Conservation (phyloP, 2,888 invertebrate genomes). For the Choreutis nemorana region DNA sequence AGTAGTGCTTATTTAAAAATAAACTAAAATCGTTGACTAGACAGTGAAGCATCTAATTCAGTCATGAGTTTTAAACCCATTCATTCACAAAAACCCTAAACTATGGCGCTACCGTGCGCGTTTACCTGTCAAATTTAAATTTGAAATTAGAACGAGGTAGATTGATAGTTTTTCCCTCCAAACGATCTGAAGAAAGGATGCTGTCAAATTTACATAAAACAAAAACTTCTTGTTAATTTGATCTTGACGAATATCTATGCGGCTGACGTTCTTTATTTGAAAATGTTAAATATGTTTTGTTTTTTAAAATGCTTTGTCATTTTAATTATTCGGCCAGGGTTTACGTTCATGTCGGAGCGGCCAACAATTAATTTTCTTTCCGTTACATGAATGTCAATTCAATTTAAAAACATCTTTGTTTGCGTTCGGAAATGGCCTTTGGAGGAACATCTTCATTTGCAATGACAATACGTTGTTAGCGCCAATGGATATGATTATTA, state of each 20-base stretch:
- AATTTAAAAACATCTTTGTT: constrained; percentile 7
- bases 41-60: too few relatives aligned
- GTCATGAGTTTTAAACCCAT: too few relatives aligned
- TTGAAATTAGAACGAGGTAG: constrained; percentile 31
- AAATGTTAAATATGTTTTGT: too few relatives aligned
- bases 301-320: too few relatives aligned
- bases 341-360: constrained; percentile 8
- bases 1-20: too few relatives aligned
- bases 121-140: constrained; percentile 42
- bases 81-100: constrained; percentile 8
- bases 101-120: constrained; percentile 20
- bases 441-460: constrained; percentile 27
- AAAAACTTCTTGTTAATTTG: background rate
- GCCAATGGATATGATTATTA: constrained; percentile 24
- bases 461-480: constrained; percentile 34
- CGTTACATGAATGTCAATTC: constrained; percentile 8
- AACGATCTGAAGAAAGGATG: constrained; percentile 31
- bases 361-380: constrained; percentile 10
- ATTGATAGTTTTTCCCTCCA: constrained; percentile 20
- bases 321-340: too few relatives aligned
- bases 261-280: too few relatives aligned
- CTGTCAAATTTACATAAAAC: constrained; percentile 28
- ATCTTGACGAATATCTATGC: too few relatives aligned
- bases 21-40: too few relatives aligned
- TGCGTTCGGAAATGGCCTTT: constrained; percentile 2